Conservation (phyloP, 2,113 vertebrate species). For the Eubucco bourcierii region DNA sequence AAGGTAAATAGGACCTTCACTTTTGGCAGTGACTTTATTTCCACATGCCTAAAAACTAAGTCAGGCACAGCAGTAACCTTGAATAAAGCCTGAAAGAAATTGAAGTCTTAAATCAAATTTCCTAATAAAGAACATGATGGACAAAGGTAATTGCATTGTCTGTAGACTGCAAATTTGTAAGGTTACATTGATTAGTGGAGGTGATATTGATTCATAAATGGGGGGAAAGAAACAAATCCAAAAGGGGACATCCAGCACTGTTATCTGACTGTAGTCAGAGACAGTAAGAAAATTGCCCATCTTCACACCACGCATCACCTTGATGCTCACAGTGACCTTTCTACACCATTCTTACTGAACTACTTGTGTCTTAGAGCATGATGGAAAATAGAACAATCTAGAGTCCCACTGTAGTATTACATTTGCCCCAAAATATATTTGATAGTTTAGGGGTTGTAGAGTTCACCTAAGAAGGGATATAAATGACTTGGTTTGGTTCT, state of each 20-base stretch:
- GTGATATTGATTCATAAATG: fast-evolving
- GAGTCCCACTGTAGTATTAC: neutral
- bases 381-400: neutral
- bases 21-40: neutral
- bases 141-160: neutral
- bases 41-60: neutral
- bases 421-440: neutral
- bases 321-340: neutral
- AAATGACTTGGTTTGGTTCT: neutral
- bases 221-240: neutral
- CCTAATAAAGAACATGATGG: neutral
- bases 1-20: neutral
- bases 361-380: neutral
- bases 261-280: neutral
- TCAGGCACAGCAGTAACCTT: fast-evolving
- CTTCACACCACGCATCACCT: neutral
- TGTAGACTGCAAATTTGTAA: neutral
- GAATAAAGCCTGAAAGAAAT: neutral
- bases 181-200: neutral
- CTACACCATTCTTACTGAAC: neutral
- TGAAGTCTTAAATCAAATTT: neutral
- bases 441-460: neutral
- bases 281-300: neutral
- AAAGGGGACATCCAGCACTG: neutral
- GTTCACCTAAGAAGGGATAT: neutral